Evolutionary conservation across 2,113 vertebrate species (phyloP).

Genomic region (Gila orcuttii): DNA sequence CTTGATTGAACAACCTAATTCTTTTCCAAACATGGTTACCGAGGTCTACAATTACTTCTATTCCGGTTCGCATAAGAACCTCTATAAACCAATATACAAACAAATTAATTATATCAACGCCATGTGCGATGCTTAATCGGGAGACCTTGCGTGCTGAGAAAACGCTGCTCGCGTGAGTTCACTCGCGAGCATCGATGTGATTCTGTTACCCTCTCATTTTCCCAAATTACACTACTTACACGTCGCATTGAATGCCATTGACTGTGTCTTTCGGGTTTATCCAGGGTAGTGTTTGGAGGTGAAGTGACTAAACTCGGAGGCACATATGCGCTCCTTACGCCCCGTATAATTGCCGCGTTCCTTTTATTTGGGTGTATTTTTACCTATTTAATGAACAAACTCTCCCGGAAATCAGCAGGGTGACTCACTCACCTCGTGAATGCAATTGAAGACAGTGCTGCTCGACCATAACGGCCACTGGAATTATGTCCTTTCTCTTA

Average conservation of each 20-base stretch:
- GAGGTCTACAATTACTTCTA: conserved; percentile 59
- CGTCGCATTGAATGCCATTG: conserved; percentile 62
- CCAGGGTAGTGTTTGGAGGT: conserved; percentile 74
- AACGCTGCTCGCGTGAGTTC: conserved; percentile 30
- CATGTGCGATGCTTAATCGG: conserved; percentile 55
- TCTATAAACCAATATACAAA: conserved; percentile 53
- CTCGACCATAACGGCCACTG: conserved; percentile 33
- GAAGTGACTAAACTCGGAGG: conserved; percentile 71
- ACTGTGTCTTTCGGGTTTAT: conserved; percentile 71
- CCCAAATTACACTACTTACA: conserved; percentile 68
- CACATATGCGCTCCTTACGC: conserved; percentile 66
- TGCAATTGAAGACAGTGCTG: conserved; percentile 10
- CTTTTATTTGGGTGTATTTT: conserved; percentile 81
- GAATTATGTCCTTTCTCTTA: conserved; percentile 20
- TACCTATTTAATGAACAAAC: conserved; percentile 72
- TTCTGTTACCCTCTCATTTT: conserved; percentile 71
- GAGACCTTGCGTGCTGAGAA: conserved; percentile 46
- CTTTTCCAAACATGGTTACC: conserved; percentile 42
- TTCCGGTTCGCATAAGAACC: conserved; percentile 52
- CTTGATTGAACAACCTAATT: conserved; percentile 43
- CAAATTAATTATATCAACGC: conserved; percentile 60
- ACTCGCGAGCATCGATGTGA: conserved; percentile 56
- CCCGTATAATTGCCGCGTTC: conserved; percentile 73
- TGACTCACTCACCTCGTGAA: conserved; percentile 58
- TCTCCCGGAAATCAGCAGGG: conserved; percentile 69